These are phyloP conservation scores for Bibio marci DNA, from an alignment of 2,888 invertebrate species.

Conservation along the genomic window DNA sequence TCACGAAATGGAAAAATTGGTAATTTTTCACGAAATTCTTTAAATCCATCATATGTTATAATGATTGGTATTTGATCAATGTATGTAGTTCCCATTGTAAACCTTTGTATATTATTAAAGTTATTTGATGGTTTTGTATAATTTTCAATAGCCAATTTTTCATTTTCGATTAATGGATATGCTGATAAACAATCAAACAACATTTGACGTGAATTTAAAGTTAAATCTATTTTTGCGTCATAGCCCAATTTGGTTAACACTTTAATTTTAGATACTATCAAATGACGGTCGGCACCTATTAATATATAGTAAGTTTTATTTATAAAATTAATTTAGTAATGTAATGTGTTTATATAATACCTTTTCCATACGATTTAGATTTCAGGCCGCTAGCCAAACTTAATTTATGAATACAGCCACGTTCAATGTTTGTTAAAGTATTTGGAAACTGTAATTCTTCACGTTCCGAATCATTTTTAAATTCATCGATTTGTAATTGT, in stretches of 20 bases:
- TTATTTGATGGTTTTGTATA: conserved; percentile 9
- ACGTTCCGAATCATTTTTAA: background rate
- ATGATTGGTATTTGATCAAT: conserved; percentile 6
- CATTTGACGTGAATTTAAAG: background rate
- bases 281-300: conserved; percentile 44
- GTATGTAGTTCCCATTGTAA: background rate
- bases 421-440: background rate
- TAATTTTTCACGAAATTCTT: conserved; percentile 43
- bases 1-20: conserved; percentile 51
- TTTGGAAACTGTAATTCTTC: background rate
- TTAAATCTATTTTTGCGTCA: background rate
- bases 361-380: conserved; percentile 68
- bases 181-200: background rate
- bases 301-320: conserved; percentile 22
- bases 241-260: background rate
- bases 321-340: background rate
- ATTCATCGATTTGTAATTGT: background rate
- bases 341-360: conserved; percentile 25
- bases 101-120: conserved; percentile 11
- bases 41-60: conserved; percentile 34
- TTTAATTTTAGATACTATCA: conserved; percentile 47
- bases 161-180: background rate
- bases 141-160: conserved; percentile 3
- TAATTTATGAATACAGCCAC: background rate
- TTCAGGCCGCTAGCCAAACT: conserved; percentile 29